Evolutionary conservation across 92 coral and sea anemone genomes (phyloP).

Genomic region (Nematostella vectensis): DNA sequence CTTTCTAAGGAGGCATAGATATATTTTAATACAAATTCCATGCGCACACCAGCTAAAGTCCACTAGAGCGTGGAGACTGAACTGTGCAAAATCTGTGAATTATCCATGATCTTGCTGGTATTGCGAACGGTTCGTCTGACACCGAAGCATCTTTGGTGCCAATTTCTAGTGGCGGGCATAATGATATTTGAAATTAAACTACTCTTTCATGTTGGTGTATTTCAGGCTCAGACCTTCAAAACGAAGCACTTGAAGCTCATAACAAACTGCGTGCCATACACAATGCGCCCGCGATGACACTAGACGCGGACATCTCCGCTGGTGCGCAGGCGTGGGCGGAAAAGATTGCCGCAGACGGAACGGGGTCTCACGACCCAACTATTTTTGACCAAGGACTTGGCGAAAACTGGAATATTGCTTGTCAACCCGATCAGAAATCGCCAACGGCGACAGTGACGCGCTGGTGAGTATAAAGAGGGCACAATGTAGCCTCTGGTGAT

Average conservation of each 20-base stretch:
- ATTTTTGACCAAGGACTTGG: background rate
- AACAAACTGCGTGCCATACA: slow-evolving; percentile 57
- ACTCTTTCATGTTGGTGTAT: too few species aligned
- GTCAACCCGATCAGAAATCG: slow-evolving; percentile 3
- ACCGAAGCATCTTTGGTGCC: too few species aligned
- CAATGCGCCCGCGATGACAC: slow-evolving; percentile 42
- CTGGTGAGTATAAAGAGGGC: slow-evolving; percentile 2
- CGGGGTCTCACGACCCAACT: slow-evolving; percentile 1
- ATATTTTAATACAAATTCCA: too few species aligned
- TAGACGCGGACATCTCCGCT: slow-evolving; percentile 47
- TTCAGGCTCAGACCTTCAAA: slow-evolving; percentile 22
- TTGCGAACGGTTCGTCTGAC: too few species aligned
- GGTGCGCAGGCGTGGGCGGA: slow-evolving; percentile 53
- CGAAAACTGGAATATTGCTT: slow-evolving; percentile 3
- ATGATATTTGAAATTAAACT: too few species aligned
- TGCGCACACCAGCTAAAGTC: too few species aligned
- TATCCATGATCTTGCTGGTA: too few species aligned
- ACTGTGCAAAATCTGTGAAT: too few species aligned
- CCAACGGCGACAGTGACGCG: slow-evolving; percentile 3
- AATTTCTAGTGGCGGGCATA: too few species aligned
- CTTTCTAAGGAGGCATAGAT: too few species aligned
- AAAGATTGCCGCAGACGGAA: slow-evolving; percentile 31
- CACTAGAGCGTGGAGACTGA: too few species aligned
- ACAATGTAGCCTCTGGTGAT: too few species aligned
- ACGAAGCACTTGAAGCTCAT: slow-evolving; percentile 46